phyloP scores from a whole-genome alignment of 1,140 invertebrate genomes.

The Thrips palmi region DNA sequence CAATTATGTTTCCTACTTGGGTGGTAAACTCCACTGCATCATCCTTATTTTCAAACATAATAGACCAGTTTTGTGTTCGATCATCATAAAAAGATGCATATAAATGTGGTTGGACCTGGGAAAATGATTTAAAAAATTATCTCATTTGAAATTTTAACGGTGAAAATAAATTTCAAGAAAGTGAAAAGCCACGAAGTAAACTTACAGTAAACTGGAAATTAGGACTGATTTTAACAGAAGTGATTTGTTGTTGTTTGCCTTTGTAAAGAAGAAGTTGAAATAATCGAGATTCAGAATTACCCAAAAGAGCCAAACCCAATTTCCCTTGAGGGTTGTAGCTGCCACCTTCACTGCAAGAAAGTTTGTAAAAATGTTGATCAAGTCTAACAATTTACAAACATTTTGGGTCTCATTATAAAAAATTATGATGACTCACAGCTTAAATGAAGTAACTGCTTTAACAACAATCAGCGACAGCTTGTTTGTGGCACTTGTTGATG shows the following conservation, averaged over 20 bases:
- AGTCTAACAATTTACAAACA: constrained; percentile 16
- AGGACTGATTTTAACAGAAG: constrained; percentile 10
- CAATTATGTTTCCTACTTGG: no score
- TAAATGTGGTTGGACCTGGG: constrained; percentile 16
- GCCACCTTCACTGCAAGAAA: constrained; percentile 14
- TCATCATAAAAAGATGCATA: constrained; percentile 17
- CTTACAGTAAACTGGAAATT: constrained; percentile 16
- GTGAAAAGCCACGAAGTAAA: background rate
- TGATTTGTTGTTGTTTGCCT: constrained; percentile 14
- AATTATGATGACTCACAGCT: no score
- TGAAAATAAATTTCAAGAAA: constrained; percentile 1
- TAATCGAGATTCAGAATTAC: constrained; percentile 6
- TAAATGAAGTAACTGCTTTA: constrained; percentile 9
- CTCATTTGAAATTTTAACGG: background rate
- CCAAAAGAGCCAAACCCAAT: constrained; percentile 14
- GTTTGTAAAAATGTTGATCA: background rate
- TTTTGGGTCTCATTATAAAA: no score
- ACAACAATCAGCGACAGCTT: background rate
- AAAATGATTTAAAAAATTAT: constrained; percentile 5
- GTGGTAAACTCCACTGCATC: constrained; percentile 14
- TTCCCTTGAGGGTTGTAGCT: constrained; percentile 15
- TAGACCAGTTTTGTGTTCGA: constrained; percentile 14
- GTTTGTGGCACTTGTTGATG: background rate
- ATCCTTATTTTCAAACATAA: constrained; percentile 13
- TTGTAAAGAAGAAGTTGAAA: constrained; percentile 16